A percentile compares a stretch with the other conserved stretches of the same genome.
Evolutionary conservation across 2,797 vertebrate genomes (phyloP).

Genomic region (Linurgus olivaceus): DNA sequence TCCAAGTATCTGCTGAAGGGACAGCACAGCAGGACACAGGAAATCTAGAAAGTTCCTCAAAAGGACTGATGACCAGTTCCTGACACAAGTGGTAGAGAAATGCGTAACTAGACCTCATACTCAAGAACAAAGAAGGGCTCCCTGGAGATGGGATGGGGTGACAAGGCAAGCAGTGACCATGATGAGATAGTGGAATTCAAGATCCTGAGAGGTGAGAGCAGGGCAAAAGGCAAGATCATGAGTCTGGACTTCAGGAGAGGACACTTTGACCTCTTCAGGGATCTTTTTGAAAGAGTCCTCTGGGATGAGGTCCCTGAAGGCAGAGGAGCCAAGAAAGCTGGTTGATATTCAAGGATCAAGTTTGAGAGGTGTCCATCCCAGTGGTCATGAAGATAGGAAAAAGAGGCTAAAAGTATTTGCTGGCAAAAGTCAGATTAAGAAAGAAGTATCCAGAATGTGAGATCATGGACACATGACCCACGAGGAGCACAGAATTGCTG

Average conservation of each 20-base stretch:
- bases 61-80: background rate
- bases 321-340: background rate
- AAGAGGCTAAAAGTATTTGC: background rate
- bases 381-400: background rate
- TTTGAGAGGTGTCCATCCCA: background rate
- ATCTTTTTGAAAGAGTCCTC: background rate
- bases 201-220: background rate
- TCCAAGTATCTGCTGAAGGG: background rate
- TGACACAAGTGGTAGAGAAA: background rate
- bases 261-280: background rate
- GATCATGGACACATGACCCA: background rate
- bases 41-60: background rate
- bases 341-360: background rate
- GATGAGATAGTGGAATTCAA: background rate
- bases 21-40: background rate
- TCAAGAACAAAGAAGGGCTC: background rate
- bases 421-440: background rate
- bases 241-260: background rate
- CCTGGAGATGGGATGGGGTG: background rate
- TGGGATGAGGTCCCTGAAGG: background rate
- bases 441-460: background rate
- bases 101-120: background rate
- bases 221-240: background rate
- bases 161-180: background rate
- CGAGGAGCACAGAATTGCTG: background rate